A percentile compares a stretch with the other conserved stretches of the same genome.
phyloP scores from a whole-genome alignment of 2,888 invertebrate genomes.

The Diaphora mendica region DNA sequence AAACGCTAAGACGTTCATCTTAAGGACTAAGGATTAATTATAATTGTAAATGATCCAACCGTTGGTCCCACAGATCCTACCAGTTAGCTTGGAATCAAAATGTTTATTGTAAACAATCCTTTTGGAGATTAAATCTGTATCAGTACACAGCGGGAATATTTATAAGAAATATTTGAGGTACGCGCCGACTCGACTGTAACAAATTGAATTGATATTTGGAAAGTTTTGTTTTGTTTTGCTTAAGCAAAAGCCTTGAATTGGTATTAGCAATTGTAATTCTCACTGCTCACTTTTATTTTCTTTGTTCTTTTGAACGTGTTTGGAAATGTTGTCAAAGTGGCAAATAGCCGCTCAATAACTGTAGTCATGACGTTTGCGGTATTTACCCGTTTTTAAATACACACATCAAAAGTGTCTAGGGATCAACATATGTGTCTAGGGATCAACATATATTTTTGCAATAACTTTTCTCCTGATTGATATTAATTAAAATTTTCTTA shows the following conservation, averaged over 20 bases:
- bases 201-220: conserved; percentile 20
- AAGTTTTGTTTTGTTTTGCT: not conserved
- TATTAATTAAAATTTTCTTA: no score
- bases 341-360: not conserved
- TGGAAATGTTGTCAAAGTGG: not conserved
- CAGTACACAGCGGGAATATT: conserved; percentile 76
- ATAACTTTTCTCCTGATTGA: no score
- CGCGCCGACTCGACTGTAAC: conserved; percentile 35
- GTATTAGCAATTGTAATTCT: not conserved
- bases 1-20: conserved; percentile 72
- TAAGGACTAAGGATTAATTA: conserved; percentile 79
- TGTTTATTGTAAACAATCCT: conserved; percentile 84
- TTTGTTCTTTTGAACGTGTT: not conserved
- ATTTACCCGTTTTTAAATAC: not conserved
- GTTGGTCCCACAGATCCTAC: conserved; percentile 71
- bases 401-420: no score
- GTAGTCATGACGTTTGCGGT: not conserved
- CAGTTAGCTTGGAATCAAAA: conserved; percentile 82
- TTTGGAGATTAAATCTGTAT: conserved; percentile 80
- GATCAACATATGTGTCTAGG: no score
- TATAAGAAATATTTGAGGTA: conserved; percentile 71
- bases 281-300: not conserved
- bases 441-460: no score
- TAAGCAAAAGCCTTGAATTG: not conserved
- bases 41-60: conserved; percentile 80